phyloP scores from a whole-genome alignment of 2,113 vertebrate genomes.

The Dasyprocta punctata region DNA sequence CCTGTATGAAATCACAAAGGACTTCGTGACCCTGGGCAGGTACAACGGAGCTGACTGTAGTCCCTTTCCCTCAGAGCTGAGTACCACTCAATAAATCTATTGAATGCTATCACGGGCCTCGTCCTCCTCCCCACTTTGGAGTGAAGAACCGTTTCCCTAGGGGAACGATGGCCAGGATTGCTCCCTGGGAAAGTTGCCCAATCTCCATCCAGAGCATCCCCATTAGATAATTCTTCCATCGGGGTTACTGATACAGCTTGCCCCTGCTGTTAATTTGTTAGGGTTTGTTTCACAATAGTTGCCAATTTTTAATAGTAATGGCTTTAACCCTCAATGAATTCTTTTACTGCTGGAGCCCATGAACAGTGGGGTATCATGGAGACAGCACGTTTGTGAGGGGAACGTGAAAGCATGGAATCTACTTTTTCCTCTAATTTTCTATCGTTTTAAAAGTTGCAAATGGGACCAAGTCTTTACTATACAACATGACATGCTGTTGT shows the following conservation, averaged over 20 bases:
- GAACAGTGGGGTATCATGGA: neutral
- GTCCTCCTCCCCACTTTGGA: neutral
- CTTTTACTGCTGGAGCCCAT: neutral
- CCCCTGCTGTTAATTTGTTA: neutral
- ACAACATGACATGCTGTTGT: neutral
- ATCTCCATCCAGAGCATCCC: neutral
- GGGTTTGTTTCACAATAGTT: neutral
- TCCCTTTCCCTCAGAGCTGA: neutral
- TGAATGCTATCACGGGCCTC: neutral
- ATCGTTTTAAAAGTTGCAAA: constrained; percentile 30
- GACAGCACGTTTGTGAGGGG: neutral
- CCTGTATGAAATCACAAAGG: neutral
- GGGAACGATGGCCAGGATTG: neutral
- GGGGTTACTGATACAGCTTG: neutral
- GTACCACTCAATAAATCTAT: neutral
- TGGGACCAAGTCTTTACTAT: neutral
- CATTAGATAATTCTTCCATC: neutral
- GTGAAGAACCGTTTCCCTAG: neutral
- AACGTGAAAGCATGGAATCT: neutral
- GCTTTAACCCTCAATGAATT: neutral
- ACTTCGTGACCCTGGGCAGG: neutral
- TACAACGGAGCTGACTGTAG: neutral
- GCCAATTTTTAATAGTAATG: neutral
- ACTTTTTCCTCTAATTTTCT: neutral
- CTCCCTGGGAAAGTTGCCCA: neutral